phyloP scores from a whole-genome alignment of 2,888 invertebrate species.

The Amblyjoppa proteus region DNA sequence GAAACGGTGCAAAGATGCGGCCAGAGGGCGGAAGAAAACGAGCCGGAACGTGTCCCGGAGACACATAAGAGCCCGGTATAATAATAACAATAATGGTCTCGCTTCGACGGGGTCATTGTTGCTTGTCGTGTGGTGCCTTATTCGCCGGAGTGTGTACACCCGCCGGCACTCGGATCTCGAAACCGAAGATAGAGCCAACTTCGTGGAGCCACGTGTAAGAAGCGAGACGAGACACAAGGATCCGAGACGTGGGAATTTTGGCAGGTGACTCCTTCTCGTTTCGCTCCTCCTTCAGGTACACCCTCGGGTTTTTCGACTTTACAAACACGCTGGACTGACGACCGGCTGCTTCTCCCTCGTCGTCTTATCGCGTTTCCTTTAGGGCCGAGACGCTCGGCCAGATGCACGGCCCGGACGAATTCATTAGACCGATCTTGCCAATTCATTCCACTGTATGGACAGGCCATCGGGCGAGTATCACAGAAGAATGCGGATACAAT shows the following conservation, averaged over 20 bases:
- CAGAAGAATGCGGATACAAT: neutral
- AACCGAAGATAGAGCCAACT: conserved; percentile 7
- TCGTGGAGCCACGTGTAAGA: neutral
- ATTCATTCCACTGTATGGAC: neutral
- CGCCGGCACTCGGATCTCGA: neutral
- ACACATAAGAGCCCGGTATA: neutral
- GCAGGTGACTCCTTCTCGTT: conserved; percentile 62
- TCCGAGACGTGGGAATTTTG: conserved; percentile 66
- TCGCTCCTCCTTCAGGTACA: conserved; percentile 48
- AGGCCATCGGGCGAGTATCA: neutral
- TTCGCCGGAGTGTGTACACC: neutral
- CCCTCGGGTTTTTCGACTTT: conserved; percentile 46
- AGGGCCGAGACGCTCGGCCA: conserved; percentile 33
- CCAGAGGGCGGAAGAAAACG: neutral
- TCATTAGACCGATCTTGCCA: conserved; percentile 15
- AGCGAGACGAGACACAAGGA: conserved; percentile 15
- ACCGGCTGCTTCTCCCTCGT: conserved; percentile 24
- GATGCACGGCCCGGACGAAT: conserved; percentile 39
- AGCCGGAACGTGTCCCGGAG: neutral
- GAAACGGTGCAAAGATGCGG: too few relatives aligned
- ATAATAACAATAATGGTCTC: neutral
- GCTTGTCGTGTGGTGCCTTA: neutral
- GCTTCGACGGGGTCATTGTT: neutral
- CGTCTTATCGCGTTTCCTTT: conserved; percentile 16
- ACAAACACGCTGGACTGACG: conserved; percentile 39